Conservation (phyloP, 2,888 invertebrate species). For the Temnothorax unifasciatus region DNA sequence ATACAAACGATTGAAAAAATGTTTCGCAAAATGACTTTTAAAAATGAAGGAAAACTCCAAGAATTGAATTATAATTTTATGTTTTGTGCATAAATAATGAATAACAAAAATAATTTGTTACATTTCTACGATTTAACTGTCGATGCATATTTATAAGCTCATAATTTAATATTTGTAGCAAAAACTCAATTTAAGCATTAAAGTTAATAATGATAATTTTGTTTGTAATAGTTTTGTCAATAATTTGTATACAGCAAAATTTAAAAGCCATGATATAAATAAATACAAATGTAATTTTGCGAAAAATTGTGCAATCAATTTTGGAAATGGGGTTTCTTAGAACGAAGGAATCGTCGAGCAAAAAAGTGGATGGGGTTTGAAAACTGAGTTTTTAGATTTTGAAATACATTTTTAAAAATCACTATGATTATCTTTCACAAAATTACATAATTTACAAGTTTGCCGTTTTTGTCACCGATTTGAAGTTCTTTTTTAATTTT, state of each 20-base stretch:
- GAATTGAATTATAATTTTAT: neutral
- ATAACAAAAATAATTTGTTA: neutral
- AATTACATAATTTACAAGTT: neutral
- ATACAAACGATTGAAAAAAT: neutral
- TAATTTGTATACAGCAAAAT: neutral
- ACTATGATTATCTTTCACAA: neutral
- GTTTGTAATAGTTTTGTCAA: neutral
- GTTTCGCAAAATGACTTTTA: neutral
- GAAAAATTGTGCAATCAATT: neutral
- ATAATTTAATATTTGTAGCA: neutral
- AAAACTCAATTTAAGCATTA: neutral
- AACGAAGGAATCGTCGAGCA: neutral
- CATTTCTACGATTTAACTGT: neutral
- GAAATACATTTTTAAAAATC: neutral
- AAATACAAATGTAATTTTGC: neutral
- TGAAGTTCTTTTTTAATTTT: neutral
- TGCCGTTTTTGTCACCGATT: neutral
- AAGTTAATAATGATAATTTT: neutral
- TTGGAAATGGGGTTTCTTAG: neutral
- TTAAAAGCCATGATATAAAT: neutral
- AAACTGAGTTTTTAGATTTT: neutral
- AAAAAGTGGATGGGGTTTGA: neutral
- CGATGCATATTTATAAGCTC: neutral
- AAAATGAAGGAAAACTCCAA: neutral
- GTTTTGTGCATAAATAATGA: neutral